Evolutionary conservation across 37 sponge, comb jelly and placozoan species (phyloP).

Genomic region (Ianthella basta): DNA sequence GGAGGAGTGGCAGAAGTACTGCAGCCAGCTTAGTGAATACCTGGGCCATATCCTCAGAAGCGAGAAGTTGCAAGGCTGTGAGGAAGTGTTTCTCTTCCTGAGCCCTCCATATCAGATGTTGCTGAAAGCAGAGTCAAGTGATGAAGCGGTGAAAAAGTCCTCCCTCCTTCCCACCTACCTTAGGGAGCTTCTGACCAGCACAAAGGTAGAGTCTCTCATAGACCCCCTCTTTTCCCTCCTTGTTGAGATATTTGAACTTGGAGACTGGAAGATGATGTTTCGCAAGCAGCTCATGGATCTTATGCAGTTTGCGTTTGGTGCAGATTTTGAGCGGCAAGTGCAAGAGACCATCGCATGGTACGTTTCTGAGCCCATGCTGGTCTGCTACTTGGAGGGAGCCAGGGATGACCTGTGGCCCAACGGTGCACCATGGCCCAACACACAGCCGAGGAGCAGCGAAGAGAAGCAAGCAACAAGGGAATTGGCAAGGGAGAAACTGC

Average conservation of each 20-base stretch:
- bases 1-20: conserved; percentile 61
- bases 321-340: conserved; percentile 74
- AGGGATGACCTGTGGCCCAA: conserved; percentile 73
- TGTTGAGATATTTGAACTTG: conserved; percentile 88
- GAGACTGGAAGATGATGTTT: conserved; percentile 67
- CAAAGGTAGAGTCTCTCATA: conserved; percentile 56
- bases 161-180: neutral
- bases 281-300: conserved; percentile 76
- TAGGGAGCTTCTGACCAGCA: conserved; percentile 6
- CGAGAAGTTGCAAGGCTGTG: conserved; percentile 58
- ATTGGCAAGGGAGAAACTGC: conserved; percentile 66
- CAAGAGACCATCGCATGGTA: conserved; percentile 81
- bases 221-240: conserved; percentile 79
- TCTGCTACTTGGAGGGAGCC: conserved; percentile 76
- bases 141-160: neutral
- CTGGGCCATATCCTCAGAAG: conserved; percentile 44
- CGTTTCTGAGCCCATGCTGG: conserved; percentile 84
- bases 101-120: conserved; percentile 56
- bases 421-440: conserved; percentile 39
- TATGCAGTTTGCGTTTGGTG: conserved; percentile 86
- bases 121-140: neutral
- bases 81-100: conserved; percentile 80
- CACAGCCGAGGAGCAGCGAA: conserved; percentile 64
- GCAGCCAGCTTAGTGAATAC: conserved; percentile 53
- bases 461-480: conserved; percentile 70